Base-by-base conservation (phyloP, 2,888 invertebrate genomes). In the Parnassius orleans region DNA sequence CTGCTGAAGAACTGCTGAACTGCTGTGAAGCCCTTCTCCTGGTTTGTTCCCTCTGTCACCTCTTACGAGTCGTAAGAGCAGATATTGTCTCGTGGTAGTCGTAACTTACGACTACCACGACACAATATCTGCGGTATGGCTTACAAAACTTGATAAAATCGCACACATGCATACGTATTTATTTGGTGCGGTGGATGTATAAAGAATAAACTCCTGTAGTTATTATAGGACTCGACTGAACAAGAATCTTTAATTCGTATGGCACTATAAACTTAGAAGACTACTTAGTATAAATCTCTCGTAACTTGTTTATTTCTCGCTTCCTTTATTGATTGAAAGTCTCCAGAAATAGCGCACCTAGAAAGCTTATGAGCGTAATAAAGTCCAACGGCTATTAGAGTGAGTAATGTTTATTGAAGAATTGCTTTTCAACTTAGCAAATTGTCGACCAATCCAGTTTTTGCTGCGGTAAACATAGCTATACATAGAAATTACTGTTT, bases 401-500 rank as follows among this genome's bases (percentile, higher is more conserved):
- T 58, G 52, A 59, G 51, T 63, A 59, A 63, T 63, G 63, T 63
- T 63, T 63, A 63, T 63, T 63, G 63, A 63, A 59, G 63, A 59
- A 63, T 63, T 63, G 63, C 63, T 52, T 63, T 59, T 63, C 63
- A 63, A 59, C 59, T 46, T 59, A 5, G 63, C 63, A 63, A 63
- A 59, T 59, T 59, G 55, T 59, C 58, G 58, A n/a, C 58, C 58
- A 50, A 51, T 63, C 63, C 51, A 59, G 63, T 63, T 63, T 59
- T 63, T 63, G 55, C 46, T 46, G 33, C 24, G 43, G 47, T 9
- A 14, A 48, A 46, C 10, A 7, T 5, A 3, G 10, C n/a, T 11
- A 0, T 10, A 9, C 66, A 70, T 57, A 61, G 66, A 59, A 78
- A 77, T 75, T 70, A 69, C 43, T 46, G 51, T 69, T 68, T 60